These are phyloP conservation scores for Meriones psammophilus DNA, from an alignment of 2,797 vertebrate species.

Conservation along the genomic window DNA sequence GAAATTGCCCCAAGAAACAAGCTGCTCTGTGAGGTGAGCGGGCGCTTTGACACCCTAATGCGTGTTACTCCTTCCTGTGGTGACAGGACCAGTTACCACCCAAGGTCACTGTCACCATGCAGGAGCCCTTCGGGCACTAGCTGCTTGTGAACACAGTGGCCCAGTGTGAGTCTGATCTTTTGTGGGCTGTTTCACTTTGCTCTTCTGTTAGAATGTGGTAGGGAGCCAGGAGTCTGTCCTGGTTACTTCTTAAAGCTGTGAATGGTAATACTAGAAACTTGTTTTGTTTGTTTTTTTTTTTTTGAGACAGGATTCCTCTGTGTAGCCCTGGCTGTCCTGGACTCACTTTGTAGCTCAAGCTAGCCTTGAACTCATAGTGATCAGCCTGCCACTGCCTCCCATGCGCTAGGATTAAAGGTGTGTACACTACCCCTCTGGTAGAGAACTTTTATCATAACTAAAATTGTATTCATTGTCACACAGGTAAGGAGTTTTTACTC, in stretches of 20 bases:
- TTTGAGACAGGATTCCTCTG: background rate
- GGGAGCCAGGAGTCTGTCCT: slow-evolving; percentile 21
- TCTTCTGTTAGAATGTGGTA: slow-evolving; percentile 44
- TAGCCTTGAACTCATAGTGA: background rate
- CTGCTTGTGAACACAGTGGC: background rate
- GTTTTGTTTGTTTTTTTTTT: background rate
- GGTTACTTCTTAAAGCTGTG: slow-evolving; percentile 56
- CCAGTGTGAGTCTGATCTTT: slow-evolving; percentile 3
- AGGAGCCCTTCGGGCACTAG: background rate
- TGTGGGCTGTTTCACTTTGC: slow-evolving; percentile 56
- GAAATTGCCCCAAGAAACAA: slow-evolving; percentile 54
- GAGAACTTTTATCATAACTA: slow-evolving; percentile 4
- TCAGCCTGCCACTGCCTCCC: background rate
- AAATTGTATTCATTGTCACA: slow-evolving; percentile 64
- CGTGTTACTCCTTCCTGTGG: slow-evolving; percentile 35
- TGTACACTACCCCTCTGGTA: background rate
- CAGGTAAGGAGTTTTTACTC: slow-evolving; percentile 37
- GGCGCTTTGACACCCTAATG: background rate
- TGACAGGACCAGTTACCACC: slow-evolving; percentile 7
- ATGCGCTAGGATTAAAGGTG: background rate
- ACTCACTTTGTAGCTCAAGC: background rate
- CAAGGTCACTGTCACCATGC: background rate
- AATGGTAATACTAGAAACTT: slow-evolving; percentile 59
- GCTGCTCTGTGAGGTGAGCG: slow-evolving; percentile 8
- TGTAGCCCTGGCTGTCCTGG: background rate